Conservation (phyloP, 37 sponge, comb jelly and placozoan genomes). For the Chondrosia reniformis region DNA sequence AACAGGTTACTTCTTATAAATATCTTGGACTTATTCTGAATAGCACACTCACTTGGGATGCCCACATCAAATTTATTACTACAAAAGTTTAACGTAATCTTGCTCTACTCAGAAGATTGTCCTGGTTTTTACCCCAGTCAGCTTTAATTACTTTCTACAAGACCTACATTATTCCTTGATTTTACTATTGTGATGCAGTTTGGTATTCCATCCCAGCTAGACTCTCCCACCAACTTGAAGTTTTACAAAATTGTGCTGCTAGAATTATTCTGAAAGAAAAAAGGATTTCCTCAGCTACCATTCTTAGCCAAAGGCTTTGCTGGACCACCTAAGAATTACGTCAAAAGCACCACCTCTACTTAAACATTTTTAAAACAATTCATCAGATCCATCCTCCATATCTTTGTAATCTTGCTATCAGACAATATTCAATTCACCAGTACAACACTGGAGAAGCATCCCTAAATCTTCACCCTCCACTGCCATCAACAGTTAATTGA, state of each 20-base stretch:
- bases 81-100: neutral
- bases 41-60: neutral
- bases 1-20: neutral
- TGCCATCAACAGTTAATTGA: no score
- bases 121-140: neutral
- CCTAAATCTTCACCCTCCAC: no score
- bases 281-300: neutral
- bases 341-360: neutral
- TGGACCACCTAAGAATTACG: neutral
- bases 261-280: neutral
- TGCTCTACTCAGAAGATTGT: neutral
- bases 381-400: neutral
- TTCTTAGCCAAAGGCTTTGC: neutral
- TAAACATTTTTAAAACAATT: neutral
- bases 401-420: no score
- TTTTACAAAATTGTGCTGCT: neutral
- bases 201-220: neutral
- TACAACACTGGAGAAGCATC: no score
- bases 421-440: no score
- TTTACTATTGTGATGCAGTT: neutral
- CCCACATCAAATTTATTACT: neutral
- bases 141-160: neutral
- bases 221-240: neutral
- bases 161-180: neutral
- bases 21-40: neutral